Conservation (phyloP, 2,113 vertebrate species). For the Vidua chalybeata region DNA sequence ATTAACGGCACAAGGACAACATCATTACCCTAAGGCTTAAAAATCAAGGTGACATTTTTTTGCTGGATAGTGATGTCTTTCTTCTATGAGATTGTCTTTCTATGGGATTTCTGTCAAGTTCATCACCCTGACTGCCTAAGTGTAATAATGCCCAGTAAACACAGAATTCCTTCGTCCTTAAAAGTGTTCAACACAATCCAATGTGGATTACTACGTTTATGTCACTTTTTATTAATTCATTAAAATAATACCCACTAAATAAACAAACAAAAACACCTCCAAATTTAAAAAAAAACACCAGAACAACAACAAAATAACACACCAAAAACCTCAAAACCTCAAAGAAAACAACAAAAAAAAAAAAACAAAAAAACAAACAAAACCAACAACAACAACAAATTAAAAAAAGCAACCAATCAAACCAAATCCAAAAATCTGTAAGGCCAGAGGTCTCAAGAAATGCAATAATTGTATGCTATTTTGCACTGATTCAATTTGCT, state of each 20-base stretch:
- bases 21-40: background rate
- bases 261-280: background rate
- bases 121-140: background rate
- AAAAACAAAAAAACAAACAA: no score
- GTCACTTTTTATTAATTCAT: background rate
- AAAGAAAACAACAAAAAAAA: background rate
- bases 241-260: background rate
- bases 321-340: background rate
- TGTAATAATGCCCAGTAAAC: background rate
- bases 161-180: background rate
- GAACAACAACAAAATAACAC: background rate
- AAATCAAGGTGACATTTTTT: background rate
- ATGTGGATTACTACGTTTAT: background rate
- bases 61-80: background rate
- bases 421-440: fast-evolving
- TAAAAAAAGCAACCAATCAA: no score
- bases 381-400: no score
- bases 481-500: slow-evolving; percentile 23
- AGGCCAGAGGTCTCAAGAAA: background rate
- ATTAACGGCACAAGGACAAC: background rate
- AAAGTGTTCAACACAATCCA: background rate
- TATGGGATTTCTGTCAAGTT: background rate
- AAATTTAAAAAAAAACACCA: background rate
- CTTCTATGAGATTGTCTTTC: background rate
- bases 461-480: background rate